Evolutionary conservation across 2,113 vertebrate genomes (phyloP).

Genomic region (Bos indicus): DNA sequence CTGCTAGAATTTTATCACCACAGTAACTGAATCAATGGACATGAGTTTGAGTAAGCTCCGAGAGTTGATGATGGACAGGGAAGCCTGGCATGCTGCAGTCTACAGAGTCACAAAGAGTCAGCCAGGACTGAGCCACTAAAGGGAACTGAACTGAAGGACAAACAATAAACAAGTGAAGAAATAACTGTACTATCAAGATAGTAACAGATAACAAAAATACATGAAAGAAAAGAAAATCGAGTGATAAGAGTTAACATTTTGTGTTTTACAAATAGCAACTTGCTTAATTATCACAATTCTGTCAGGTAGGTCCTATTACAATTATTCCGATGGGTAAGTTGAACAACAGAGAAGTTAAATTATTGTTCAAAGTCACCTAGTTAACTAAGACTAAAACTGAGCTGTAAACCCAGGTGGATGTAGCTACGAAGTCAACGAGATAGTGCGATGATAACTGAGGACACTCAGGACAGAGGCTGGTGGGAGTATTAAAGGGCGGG

Average conservation of each 20-base stretch:
- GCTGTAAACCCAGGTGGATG: not conserved
- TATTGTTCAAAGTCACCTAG: not conserved
- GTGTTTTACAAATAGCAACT: not conserved
- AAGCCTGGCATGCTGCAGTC: not conserved
- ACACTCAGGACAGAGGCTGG: not conserved
- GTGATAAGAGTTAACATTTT: not conserved
- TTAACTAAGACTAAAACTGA: not conserved
- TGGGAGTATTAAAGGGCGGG: fast-evolving
- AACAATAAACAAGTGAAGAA: not conserved
- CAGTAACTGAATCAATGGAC: not conserved
- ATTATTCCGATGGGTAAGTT: not conserved
- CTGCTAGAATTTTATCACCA: not conserved
- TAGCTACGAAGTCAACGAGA: fast-evolving
- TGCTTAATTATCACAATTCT: not conserved
- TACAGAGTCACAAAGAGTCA: fast-evolving
- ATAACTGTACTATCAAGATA: not conserved
- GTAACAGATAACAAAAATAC: not conserved
- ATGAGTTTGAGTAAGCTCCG: not conserved
- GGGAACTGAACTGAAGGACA: not conserved
- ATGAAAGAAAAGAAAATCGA: not conserved
- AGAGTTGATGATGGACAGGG: not conserved
- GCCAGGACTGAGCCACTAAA: not conserved
- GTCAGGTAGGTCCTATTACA: not conserved
- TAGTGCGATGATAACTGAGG: too few relatives aligned
- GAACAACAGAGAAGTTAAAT: not conserved